Conservation (phyloP, 2,113 vertebrate species). For the Corythoichthys intestinalis region DNA sequence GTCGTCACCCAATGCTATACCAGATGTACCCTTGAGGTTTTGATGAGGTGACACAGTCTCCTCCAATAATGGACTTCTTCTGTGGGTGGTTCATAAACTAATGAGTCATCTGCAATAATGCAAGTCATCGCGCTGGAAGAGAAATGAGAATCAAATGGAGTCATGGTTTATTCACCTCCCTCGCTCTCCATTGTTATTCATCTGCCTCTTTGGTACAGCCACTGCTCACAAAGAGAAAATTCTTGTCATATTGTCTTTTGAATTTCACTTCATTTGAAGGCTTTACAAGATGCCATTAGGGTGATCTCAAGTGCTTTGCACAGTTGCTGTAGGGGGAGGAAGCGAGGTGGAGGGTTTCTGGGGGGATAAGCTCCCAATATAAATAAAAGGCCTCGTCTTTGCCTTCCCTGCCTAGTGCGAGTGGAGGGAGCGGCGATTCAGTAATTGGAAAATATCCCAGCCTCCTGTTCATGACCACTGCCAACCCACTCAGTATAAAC, state of each 20-base stretch:
- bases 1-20: conserved; percentile 40
- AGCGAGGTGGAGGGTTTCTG: conserved; percentile 6
- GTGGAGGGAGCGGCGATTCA: conserved; percentile 45
- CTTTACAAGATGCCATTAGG: conserved; percentile 54
- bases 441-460: conserved; percentile 74
- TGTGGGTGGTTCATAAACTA: conserved; percentile 43
- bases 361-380: conserved; percentile 52
- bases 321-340: conserved; percentile 25
- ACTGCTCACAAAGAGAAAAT: neutral
- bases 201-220: conserved; percentile 15
- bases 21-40: conserved; percentile 32
- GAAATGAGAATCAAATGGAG: conserved; percentile 39
- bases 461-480: conserved; percentile 26
- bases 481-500: neutral
- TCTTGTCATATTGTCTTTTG: conserved; percentile 42
- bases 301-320: conserved; percentile 22
- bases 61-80: conserved; percentile 40
- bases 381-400: conserved; percentile 68
- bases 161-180: conserved; percentile 9
- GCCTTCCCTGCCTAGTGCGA: conserved; percentile 52
- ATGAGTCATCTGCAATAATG: conserved; percentile 53
- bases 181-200: conserved; percentile 17
- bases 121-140: conserved; percentile 27
- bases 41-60: conserved; percentile 39
- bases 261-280: conserved; percentile 48